phyloP scores from a whole-genome alignment of 2,888 invertebrate genomes.

The Trissolcus brochymenae region DNA sequence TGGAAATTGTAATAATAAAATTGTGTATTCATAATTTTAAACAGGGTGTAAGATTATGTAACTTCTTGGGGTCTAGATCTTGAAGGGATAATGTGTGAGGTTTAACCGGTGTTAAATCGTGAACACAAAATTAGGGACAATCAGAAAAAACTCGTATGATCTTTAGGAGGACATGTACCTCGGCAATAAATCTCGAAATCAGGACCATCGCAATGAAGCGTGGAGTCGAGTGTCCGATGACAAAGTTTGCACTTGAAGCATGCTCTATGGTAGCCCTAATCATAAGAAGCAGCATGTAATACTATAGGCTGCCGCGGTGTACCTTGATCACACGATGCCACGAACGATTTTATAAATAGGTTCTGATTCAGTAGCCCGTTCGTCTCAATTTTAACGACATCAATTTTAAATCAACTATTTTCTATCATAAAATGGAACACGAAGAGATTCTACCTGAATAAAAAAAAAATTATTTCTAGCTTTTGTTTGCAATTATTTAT shows the following conservation, averaged over 20 bases:
- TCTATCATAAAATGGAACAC: conserved; percentile 14
- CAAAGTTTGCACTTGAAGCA: conserved; percentile 93
- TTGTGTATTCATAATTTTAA: no score
- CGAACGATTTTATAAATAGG: conserved; percentile 40
- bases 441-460: no score
- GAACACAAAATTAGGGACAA: conserved; percentile 21
- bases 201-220: conserved; percentile 94
- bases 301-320: conserved; percentile 58
- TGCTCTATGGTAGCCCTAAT: conserved; percentile 91
- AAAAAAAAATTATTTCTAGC: no score
- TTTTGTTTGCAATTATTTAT: conserved; percentile 18
- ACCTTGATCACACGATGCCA: conserved; percentile 51
- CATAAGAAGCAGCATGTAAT: conserved; percentile 72
- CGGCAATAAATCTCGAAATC: conserved; percentile 94
- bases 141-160: conserved; percentile 47
- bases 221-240: conserved; percentile 90
- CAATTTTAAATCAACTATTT: conserved; percentile 24
- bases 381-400: conserved; percentile 12
- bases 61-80: no score
- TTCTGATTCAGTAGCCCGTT: conserved; percentile 26
- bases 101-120: no score
- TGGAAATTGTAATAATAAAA: no score
- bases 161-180: conserved; percentile 80
- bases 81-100: no score
- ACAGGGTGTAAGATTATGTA: no score